Conservation (phyloP, 2,113 vertebrate species). For the Megaceryle torquata region DNA sequence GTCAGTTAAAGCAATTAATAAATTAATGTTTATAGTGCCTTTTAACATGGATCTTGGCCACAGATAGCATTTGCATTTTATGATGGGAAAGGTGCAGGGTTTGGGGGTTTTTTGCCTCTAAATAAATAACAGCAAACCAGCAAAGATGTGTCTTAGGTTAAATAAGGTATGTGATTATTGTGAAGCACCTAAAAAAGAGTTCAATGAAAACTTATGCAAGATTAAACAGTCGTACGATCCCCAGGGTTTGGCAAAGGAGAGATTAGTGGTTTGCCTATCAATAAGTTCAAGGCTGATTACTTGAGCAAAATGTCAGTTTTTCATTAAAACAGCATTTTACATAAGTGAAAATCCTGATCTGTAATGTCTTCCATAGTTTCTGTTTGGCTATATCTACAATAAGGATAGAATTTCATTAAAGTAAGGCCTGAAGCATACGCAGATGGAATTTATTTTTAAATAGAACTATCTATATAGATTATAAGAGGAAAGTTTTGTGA, state of each 20-base stretch:
- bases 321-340: not conserved
- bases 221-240: not conserved
- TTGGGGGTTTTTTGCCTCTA: no score
- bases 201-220: not conserved
- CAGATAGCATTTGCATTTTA: not conserved
- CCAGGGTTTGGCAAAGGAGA: not conserved
- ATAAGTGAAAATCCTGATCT: not conserved
- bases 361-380: not conserved
- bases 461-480: not conserved
- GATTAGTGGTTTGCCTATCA: not conserved
- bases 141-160: not conserved
- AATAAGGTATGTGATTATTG: not conserved
- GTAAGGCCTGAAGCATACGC: not conserved
- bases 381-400: not conserved
- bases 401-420: conserved; percentile 32
- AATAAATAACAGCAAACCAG: not conserved
- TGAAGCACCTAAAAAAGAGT: not conserved
- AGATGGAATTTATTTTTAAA: conserved; percentile 43
- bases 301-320: not conserved
- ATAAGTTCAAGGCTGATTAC: not conserved
- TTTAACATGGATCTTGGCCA: not conserved
- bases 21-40: not conserved
- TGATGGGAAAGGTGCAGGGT: not conserved
- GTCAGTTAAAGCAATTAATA: not conserved
- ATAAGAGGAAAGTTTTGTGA: conserved; percentile 9